Conservation (phyloP, 2,113 vertebrate species). For the Oreotrochilus melanogaster region DNA sequence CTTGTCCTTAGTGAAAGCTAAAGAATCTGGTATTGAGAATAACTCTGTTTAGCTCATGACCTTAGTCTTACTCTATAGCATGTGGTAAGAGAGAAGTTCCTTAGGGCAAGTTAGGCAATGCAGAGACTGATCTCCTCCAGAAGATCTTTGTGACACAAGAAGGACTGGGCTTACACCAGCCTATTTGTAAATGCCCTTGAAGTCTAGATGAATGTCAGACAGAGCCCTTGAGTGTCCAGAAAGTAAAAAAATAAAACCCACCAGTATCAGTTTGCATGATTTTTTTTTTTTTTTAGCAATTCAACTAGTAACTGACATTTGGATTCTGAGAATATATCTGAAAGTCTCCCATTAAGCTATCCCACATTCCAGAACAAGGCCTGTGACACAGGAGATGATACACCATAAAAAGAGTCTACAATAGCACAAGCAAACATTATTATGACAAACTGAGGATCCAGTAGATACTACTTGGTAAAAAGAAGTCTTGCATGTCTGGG, state of each 20-base stretch:
- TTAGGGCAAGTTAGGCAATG: background rate
- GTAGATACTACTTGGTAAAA: background rate
- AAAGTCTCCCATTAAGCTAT: background rate
- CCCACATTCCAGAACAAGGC: background rate
- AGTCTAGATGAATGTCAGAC: background rate
- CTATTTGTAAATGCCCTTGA: background rate
- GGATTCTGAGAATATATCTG: background rate
- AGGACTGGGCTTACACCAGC: background rate
- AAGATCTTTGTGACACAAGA: background rate
- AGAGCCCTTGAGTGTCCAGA: background rate
- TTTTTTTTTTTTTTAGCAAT: background rate
- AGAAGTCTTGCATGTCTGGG: background rate
- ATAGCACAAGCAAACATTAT: background rate
- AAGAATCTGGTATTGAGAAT: background rate
- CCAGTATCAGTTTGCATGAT: fast-evolving
- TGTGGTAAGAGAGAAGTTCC: background rate
- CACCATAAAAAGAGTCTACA: background rate
- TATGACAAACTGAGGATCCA: background rate
- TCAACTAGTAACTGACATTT: background rate
- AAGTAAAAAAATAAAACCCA: background rate
- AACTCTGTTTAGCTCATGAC: background rate
- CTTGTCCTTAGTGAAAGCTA: background rate
- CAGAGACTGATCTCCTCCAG: background rate
- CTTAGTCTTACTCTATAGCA: background rate
- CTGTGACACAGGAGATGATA: background rate